Evolutionary conservation across 1,140 invertebrate species (phyloP).

Genomic region (Lasioglossum baleicum): DNA sequence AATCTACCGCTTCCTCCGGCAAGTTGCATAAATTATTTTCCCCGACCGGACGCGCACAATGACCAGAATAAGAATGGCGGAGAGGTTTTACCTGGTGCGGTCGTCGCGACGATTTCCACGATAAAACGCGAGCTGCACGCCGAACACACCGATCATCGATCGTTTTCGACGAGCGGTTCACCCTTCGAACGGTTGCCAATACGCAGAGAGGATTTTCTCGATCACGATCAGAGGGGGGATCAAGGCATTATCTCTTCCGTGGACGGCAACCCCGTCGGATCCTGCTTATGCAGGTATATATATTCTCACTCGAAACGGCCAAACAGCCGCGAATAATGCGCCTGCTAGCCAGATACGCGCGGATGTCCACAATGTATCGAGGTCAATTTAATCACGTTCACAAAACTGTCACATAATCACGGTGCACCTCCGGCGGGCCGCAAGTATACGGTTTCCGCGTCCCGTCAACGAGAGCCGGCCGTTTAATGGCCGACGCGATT

Average conservation of each 20-base stretch:
- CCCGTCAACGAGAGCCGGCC: constrained; percentile 29
- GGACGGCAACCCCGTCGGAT: no score
- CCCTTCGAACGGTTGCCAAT: no score
- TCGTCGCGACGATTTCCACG: constrained; percentile 42
- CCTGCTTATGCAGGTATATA: no score
- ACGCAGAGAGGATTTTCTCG: no score
- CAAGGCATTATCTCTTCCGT: no score
- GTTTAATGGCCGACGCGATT: neutral
- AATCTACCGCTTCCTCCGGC: no score
- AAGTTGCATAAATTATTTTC: constrained; percentile 43
- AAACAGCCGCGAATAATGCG: constrained; percentile 36
- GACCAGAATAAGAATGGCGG: constrained; percentile 24
- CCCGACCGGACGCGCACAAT: constrained; percentile 32
- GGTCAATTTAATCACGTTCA: constrained; percentile 64
- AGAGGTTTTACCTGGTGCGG: constrained; percentile 38
- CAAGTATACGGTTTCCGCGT: constrained; percentile 33
- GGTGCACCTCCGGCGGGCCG: constrained; percentile 47
- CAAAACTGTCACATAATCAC: constrained; percentile 64
- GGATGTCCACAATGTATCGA: constrained; percentile 60
- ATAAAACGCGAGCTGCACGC: constrained; percentile 21
- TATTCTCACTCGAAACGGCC: constrained; percentile 4
- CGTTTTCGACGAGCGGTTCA: neutral
- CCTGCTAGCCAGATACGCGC: constrained; percentile 31
- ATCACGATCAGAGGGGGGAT: no score
- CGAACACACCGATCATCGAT: constrained; percentile 39